Evolutionary conservation across 2,113 vertebrate species (phyloP).

Genomic region (Petaurus breviceps): DNA sequence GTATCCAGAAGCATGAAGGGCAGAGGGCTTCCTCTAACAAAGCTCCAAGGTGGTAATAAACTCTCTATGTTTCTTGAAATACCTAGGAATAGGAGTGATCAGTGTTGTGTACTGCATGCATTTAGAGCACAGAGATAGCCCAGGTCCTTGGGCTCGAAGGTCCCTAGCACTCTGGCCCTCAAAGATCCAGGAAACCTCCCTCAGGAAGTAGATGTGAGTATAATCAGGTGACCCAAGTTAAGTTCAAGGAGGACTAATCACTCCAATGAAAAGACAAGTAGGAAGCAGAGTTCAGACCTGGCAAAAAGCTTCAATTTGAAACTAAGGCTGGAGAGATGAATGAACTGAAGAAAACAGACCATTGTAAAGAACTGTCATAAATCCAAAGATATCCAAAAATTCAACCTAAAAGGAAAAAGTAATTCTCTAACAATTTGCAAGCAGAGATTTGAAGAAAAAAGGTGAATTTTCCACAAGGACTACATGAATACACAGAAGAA

Average conservation of each 20-base stretch:
- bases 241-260: neutral
- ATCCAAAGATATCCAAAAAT: neutral
- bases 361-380: neutral
- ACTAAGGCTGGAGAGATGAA: neutral
- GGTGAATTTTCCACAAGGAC: neutral
- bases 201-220: neutral
- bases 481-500: neutral
- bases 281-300: neutral
- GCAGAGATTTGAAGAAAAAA: neutral
- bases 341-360: neutral
- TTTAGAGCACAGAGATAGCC: neutral
- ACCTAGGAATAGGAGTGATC: neutral
- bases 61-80: neutral
- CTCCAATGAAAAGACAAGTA: neutral
- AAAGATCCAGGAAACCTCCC: neutral
- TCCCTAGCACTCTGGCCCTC: neutral
- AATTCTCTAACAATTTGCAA: neutral
- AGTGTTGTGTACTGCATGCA: neutral
- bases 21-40: neutral
- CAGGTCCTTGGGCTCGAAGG: neutral
- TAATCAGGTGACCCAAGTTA: neutral
- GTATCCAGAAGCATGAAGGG: neutral
- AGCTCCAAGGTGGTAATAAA: neutral
- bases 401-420: neutral
- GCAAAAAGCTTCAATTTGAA: neutral